phyloP scores from a whole-genome alignment of 2,113 vertebrate species.

The Entosphenus tridentatus region DNA sequence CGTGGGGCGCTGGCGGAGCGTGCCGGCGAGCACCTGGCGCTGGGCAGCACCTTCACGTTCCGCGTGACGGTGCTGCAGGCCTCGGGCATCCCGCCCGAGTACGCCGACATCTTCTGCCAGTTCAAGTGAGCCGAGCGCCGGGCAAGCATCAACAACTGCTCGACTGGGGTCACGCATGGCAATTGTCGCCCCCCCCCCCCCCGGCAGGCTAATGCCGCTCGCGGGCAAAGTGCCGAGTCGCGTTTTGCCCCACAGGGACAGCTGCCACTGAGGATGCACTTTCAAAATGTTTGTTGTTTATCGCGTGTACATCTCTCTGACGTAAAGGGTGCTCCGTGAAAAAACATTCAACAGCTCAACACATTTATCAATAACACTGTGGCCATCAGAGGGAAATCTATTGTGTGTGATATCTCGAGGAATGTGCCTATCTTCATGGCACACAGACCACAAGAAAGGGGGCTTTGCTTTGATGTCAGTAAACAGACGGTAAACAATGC shows the following conservation, averaged over 20 bases:
- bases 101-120: slow-evolving; percentile 93
- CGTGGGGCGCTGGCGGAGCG: too few relatives aligned
- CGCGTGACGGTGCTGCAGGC: slow-evolving; percentile 87
- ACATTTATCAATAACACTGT: too few relatives aligned
- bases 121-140: slow-evolving; percentile 59
- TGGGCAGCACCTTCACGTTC: slow-evolving; percentile 82
- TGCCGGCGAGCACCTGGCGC: slow-evolving; percentile 46
- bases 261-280: background rate
- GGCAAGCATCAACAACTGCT: background rate
- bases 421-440: too few relatives aligned
- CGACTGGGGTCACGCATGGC: background rate
- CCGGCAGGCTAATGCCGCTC: background rate
- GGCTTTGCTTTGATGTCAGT: too few relatives aligned
- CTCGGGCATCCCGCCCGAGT: slow-evolving; percentile 57
- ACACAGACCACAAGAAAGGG: too few relatives aligned
- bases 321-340: too few relatives aligned
- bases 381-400: too few relatives aligned
- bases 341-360: too few relatives aligned
- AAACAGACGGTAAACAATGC: too few relatives aligned
- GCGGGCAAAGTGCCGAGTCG: background rate
- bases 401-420: too few relatives aligned
- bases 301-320: too few relatives aligned
- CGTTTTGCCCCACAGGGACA: background rate
- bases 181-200: background rate
- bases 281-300: too few relatives aligned